Base-by-base conservation (phyloP, 2,797 vertebrate species). In the Aythya fuligula region DNA sequence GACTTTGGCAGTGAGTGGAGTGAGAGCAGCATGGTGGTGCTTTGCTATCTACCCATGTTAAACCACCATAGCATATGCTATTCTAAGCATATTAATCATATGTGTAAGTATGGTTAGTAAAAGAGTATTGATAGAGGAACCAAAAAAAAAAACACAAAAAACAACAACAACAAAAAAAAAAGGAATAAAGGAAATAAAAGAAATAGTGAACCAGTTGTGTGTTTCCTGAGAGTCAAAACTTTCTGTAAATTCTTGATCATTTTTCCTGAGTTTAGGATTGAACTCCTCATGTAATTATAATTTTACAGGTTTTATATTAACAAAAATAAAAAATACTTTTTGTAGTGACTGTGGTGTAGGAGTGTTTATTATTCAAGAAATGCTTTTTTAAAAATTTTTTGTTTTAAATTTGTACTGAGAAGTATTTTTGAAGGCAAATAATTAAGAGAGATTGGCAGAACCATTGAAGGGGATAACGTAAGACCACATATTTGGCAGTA, bases 341-440 rank as follows among this genome's bases (percentile, higher is more conserved):
- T 69, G 21, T n/a, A 24, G 27, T 83, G 45, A 25, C 14, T 47
- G n/a, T 56, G 21, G 30, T 12, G 7, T 24, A 66, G 57, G 36
- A 49, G 32, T 80, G 20, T 62, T 62, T 91, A 10, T 72, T 70
- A 25, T n/a, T 39, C 25, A 56, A 13, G 9, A 65, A 77, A 25
- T 58, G 2, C 2, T 34, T 22, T 8, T 6, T 22, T 49, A 2
- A 24, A 13, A 0, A 5, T 25, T 25, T 41, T 27, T 38, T 47
- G 73, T 34, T 60, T 41, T 3, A 18, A 18, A 34, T 27, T 85
- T 85, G 7, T 62, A 14, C 56, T 74, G 47, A 64, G 39, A 38
- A 66, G 21, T 47, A 19, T 43, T 82, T 87, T 74, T 41, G 76
- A 30, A 30, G 16, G 11, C 16, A 62, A 10, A 2, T 32, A 24